Percentiles rank a stretch among this genome's conserved stretches.
Evolutionary conservation across 2,113 vertebrate species (phyloP).

Genomic region (Dasyurus viverrinus): DNA sequence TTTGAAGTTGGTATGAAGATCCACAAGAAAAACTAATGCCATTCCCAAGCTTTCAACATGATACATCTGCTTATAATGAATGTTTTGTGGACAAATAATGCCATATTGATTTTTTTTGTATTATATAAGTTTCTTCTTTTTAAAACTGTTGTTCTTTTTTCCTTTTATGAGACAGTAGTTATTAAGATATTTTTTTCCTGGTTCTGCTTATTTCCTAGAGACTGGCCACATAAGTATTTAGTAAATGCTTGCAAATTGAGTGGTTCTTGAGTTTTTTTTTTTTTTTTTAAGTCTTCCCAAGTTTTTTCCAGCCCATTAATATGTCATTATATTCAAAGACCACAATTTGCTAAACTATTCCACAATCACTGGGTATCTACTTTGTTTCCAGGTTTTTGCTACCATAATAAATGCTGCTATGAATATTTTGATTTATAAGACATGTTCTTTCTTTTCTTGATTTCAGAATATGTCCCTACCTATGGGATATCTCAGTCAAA

Average conservation of each 20-base stretch:
- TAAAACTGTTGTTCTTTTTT: neutral
- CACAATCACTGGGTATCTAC: neutral
- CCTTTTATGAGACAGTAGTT: neutral
- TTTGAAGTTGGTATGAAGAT: neutral
- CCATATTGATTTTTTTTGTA: neutral
- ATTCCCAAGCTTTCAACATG: neutral
- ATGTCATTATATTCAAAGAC: neutral
- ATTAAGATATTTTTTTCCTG: neutral
- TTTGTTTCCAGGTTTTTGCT: neutral
- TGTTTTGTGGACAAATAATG: neutral
- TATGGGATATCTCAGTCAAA: neutral
- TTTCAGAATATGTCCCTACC: neutral
- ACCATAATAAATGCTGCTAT: neutral
- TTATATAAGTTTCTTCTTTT: neutral
- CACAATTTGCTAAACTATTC: neutral
- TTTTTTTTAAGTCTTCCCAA: neutral
- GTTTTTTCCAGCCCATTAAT: neutral
- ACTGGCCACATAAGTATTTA: neutral
- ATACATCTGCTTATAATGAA: neutral
- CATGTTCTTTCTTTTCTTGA: neutral
- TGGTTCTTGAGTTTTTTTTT: neutral
- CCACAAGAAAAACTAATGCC: neutral
- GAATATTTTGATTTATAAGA: neutral
- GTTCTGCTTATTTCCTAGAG: neutral
- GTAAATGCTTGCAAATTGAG: neutral